phyloP scores from a whole-genome alignment of 2,113 vertebrate genomes.

The Malurus cyaneus region DNA sequence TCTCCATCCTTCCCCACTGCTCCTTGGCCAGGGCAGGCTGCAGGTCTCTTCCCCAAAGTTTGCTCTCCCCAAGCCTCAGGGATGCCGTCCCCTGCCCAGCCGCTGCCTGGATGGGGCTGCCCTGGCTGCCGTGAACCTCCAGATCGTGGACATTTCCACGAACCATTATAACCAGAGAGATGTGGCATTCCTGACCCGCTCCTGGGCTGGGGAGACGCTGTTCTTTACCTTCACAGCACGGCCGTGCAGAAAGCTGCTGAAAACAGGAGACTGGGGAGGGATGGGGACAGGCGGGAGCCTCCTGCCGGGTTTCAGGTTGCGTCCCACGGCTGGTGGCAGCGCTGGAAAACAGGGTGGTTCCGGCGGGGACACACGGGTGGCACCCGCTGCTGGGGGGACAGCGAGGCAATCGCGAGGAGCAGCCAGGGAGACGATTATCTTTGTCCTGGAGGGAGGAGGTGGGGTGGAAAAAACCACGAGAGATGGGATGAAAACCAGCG shows the following conservation, averaged over 20 bases:
- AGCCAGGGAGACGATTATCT: background rate
- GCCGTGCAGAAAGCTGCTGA: background rate
- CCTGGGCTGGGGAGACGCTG: background rate
- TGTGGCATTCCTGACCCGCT: background rate
- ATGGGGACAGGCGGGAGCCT: background rate
- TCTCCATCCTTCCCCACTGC: background rate
- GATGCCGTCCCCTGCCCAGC: too few relatives aligned
- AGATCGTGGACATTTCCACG: background rate
- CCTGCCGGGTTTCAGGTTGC: background rate
- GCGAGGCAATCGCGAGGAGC: background rate
- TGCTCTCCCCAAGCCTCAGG: background rate
- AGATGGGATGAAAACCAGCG: background rate
- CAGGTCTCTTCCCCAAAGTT: fast-evolving
- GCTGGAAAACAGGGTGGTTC: background rate
- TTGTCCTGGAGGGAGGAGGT: background rate
- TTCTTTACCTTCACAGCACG: background rate
- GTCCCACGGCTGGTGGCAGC: background rate
- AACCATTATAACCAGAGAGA: background rate
- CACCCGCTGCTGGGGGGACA: background rate
- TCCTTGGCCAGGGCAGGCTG: background rate
- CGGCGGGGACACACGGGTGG: fast-evolving
- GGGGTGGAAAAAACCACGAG: background rate
- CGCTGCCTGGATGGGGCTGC: background rate
- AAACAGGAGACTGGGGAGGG: background rate
- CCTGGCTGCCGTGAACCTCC: background rate